phyloP scores from a whole-genome alignment of 2,113 vertebrate genomes.

The Bufo gargarizans region DNA sequence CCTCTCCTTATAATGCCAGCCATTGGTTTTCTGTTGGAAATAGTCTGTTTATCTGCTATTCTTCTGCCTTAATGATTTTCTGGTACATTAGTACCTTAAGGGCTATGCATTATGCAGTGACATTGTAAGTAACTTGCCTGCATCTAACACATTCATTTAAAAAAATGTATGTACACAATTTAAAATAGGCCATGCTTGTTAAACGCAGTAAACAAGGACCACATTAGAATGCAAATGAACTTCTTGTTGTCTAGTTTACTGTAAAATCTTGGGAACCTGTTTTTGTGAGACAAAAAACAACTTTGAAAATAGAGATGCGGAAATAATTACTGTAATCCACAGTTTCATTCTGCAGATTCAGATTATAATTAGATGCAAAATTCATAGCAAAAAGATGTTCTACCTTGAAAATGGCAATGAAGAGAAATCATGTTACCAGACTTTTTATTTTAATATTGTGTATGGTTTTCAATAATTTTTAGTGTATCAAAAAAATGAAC shows the following conservation, averaged over 20 bases:
- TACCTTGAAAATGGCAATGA: background rate
- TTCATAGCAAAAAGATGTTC: background rate
- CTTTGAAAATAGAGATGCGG: background rate
- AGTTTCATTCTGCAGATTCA: background rate
- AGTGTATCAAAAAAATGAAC: background rate
- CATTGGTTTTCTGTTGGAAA: slow-evolving; percentile 38
- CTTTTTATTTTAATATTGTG: background rate
- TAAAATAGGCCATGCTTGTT: slow-evolving; percentile 36
- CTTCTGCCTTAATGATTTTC: slow-evolving; percentile 56
- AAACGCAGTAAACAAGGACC: slow-evolving; percentile 11
- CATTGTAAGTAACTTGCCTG: slow-evolving; percentile 28
- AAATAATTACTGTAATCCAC: background rate
- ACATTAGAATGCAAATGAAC: slow-evolving; percentile 14
- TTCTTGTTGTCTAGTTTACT: background rate
- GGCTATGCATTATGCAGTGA: slow-evolving; percentile 55
- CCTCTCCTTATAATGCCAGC: slow-evolving; percentile 13
- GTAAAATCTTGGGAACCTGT: background rate
- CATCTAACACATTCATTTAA: slow-evolving; percentile 43
- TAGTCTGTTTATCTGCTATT: slow-evolving; percentile 48
- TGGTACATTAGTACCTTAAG: slow-evolving; percentile 51
- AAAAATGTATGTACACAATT: slow-evolving; percentile 42
- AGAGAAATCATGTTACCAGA: background rate
- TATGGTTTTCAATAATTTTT: background rate
- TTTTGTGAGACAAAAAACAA: background rate
- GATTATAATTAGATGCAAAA: background rate